These are phyloP conservation scores for Drosophila melanogaster DNA, from an alignment of 1,140 invertebrate species.

Conservation along the genomic window Release_6_plus_ISO1_MT NT_033777.3:26347001-26347500, in stretches of 20 bases:
- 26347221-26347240: too few relatives aligned
- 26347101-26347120: neutral
- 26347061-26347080: constrained; percentile 39
- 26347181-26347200: neutral
- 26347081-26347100: constrained; percentile 17
- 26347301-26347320: neutral
- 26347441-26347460: constrained; percentile 6
- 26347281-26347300: neutral
- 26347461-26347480: constrained; percentile 19
- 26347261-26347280: too few relatives aligned
- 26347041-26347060: constrained; percentile 65
- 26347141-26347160: neutral
- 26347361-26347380: neutral
- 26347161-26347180: neutral
- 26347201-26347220: neutral
- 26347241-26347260: too few relatives aligned
- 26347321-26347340: neutral
- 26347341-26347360: neutral
- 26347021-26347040: constrained; percentile 59
- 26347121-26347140: neutral
- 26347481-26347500: constrained; percentile 47
- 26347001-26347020: constrained; percentile 50
- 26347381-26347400: neutral
- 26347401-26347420: neutral
- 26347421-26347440: constrained; percentile 2